Conservation (phyloP, 2,113 vertebrate genomes). For the Abramis brama region DNA sequence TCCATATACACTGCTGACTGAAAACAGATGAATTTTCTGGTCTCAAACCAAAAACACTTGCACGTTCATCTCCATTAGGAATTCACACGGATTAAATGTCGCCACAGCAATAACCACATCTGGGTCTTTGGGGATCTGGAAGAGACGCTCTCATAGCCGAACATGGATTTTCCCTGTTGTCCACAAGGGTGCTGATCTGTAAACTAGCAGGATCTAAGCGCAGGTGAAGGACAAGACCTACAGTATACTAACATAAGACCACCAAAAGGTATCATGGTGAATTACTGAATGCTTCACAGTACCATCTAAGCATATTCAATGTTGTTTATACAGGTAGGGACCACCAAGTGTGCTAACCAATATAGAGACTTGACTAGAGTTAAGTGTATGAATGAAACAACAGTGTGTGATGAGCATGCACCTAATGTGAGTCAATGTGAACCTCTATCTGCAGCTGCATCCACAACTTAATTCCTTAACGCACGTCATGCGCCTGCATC, state of each 20-base stretch:
- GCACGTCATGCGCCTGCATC: conserved; percentile 68
- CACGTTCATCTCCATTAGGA: conserved; percentile 62
- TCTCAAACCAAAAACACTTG: conserved; percentile 76
- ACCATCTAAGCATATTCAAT: neutral
- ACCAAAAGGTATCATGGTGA: neutral
- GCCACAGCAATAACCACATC: conserved; percentile 69
- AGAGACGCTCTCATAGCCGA: conserved; percentile 47
- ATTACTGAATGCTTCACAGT: neutral
- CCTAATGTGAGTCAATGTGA: conserved; percentile 35
- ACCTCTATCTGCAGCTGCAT: conserved; percentile 53
- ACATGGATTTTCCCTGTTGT: conserved; percentile 27
- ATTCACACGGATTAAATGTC: conserved; percentile 68
- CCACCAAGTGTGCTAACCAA: neutral
- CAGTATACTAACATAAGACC: neutral
- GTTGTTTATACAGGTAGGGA: too few relatives aligned
- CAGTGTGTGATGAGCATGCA: neutral
- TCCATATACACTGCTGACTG: conserved; percentile 56
- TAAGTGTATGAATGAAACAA: neutral
- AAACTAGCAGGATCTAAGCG: too few relatives aligned
- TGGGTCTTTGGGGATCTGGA: conserved; percentile 55
- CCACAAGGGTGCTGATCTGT: neutral
- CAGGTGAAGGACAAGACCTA: too few relatives aligned
- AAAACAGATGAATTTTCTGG: conserved; percentile 67
- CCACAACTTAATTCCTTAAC: conserved; percentile 72
- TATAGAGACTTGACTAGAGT: neutral